Conservation (phyloP, 1,140 invertebrate genomes). For the Holotrichia oblita region DNA sequence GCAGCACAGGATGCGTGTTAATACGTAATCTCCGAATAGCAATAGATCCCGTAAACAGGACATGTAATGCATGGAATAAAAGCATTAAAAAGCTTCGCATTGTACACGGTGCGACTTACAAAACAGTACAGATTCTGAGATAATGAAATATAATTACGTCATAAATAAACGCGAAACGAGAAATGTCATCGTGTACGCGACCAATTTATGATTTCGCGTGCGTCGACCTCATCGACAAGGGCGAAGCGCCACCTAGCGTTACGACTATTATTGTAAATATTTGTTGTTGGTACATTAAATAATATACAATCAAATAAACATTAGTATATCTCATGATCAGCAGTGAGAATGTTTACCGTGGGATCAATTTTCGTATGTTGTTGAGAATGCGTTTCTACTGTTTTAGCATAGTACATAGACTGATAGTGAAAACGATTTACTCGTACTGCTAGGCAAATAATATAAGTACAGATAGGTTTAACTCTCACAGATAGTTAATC, state of each 20-base stretch:
- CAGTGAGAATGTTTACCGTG: no score
- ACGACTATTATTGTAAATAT: no score
- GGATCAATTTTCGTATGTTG: no score
- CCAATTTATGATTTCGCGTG: constrained; percentile 52
- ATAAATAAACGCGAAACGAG: constrained; percentile 52
- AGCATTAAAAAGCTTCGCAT: constrained; percentile 45
- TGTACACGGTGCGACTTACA: constrained; percentile 44
- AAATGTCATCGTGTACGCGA: constrained; percentile 51
- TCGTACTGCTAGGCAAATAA: no score
- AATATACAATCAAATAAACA: no score
- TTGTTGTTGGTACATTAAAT: no score
- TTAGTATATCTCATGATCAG: no score
- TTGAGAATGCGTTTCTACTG: no score
- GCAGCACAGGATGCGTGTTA: constrained; percentile 34
- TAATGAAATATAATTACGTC: constrained; percentile 50
- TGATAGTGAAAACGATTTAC: no score
- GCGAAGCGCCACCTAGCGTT: constrained; percentile 22
- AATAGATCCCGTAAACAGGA: constrained; percentile 28
- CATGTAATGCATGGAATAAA: constrained; percentile 40
- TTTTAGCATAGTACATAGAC: no score
- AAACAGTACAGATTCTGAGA: constrained; percentile 46
- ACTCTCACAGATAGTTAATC: no score
- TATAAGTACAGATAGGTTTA: no score
- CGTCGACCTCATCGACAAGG: constrained; percentile 41
- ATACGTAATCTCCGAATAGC: constrained; percentile 36